A percentile compares a stretch with the other conserved stretches of the same genome.
These are phyloP conservation scores for Gobius niger DNA, from an alignment of 2,113 vertebrate species.

Conservation along the genomic window DNA sequence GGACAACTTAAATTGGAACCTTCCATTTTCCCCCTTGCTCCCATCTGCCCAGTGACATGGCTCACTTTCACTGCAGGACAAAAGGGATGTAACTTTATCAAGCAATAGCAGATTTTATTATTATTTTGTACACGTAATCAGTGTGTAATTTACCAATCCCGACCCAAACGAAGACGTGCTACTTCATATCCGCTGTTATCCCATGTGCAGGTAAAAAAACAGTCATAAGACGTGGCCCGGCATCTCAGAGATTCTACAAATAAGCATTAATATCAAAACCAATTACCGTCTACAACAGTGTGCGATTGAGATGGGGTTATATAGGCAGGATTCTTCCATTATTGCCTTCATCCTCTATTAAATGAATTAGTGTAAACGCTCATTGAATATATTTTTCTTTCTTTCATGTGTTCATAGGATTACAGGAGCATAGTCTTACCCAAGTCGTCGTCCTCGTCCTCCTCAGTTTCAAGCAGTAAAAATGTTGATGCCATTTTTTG, in stretches of 20 bases:
- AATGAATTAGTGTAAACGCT: too few species aligned
- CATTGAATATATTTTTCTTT: too few species aligned
- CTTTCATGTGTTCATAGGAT: too few species aligned
- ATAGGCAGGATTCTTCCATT: too few species aligned
- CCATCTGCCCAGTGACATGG: slow-evolving; percentile 58
- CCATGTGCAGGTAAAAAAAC: slow-evolving; percentile 69
- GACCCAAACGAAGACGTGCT: slow-evolving; percentile 65
- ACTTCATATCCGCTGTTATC: neutral
- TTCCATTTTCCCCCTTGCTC: neutral
- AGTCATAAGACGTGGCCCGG: slow-evolving; percentile 70
- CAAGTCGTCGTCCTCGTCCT: neutral
- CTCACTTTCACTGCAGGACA: slow-evolving; percentile 34
- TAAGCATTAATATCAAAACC: slow-evolving; percentile 11
- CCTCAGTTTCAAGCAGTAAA: slow-evolving; percentile 53
- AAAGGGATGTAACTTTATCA: neutral
- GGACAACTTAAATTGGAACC: slow-evolving; percentile 55
- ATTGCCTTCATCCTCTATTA: too few species aligned
- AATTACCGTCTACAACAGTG: neutral
- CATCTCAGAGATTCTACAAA: slow-evolving; percentile 56
- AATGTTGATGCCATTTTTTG: slow-evolving; percentile 54
- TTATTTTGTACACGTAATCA: neutral
- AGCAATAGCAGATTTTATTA: neutral
- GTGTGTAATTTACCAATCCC: slow-evolving; percentile 60
- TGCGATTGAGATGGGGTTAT: neutral
- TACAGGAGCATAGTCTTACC: slow-evolving; percentile 23